Percentiles rank a stretch among this genome's conserved stretches.
Conservation (phyloP, 2,113 vertebrate genomes). For the Centrocercus urophasianus region DNA sequence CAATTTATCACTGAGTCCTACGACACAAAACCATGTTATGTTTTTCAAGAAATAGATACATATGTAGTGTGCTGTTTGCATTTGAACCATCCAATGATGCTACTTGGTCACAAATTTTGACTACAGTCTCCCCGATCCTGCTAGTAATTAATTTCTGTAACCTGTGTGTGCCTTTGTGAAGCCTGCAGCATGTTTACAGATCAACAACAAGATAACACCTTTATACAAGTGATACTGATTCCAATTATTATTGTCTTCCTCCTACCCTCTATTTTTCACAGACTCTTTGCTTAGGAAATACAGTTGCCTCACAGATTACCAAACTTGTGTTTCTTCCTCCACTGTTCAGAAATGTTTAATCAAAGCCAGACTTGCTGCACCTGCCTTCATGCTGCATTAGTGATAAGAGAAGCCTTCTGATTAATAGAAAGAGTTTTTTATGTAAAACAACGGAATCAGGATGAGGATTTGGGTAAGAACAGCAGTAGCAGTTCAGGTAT, state of each 20-base stretch:
- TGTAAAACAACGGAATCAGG: slow-evolving; percentile 36
- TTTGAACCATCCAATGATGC: background rate
- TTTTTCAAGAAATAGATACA: background rate
- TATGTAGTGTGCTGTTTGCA: background rate
- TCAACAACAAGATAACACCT: slow-evolving; percentile 1
- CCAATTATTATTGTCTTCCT: background rate
- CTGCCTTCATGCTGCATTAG: slow-evolving; percentile 23
- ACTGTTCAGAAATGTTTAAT: slow-evolving; percentile 17
- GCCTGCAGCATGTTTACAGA: background rate
- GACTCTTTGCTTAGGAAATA: background rate
- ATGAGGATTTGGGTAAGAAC: background rate
- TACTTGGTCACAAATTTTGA: background rate
- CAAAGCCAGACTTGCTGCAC: slow-evolving; percentile 16
- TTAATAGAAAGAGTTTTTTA: slow-evolving; percentile 51
- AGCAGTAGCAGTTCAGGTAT: slow-evolving; percentile 20
- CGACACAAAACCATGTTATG: background rate
- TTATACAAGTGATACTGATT: background rate
- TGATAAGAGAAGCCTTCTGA: slow-evolving; percentile 53
- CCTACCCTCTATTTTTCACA: background rate
- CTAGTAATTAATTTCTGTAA: slow-evolving; percentile 24
- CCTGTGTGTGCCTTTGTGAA: background rate
- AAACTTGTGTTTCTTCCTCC: slow-evolving; percentile 32
- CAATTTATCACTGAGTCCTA: background rate
- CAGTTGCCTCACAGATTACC: background rate
- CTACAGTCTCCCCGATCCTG: background rate